Conservation (phyloP, 2,888 invertebrate genomes). For the Diloba caeruleocephala region DNA sequence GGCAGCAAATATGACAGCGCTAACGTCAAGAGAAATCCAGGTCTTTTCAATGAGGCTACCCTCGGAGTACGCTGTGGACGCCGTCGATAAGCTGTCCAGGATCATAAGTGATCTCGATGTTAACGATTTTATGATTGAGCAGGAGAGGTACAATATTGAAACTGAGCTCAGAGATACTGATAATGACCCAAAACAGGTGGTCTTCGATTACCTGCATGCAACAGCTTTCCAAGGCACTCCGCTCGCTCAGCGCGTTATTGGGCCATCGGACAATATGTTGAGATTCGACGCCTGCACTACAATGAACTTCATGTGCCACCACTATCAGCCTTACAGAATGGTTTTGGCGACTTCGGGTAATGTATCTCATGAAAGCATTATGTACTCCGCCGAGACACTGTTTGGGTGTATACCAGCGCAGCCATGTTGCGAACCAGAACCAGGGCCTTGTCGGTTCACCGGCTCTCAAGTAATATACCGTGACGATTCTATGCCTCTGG, state of each 20-base stretch:
- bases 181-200: conserved; percentile 67
- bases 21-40: conserved; percentile 73
- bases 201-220: conserved; percentile 83
- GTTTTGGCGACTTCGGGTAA: conserved; percentile 93
- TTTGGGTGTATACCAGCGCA: conserved; percentile 83
- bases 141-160: conserved; percentile 67
- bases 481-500: conserved; percentile 80
- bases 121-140: conserved; percentile 60
- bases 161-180: conserved; percentile 73
- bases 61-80: conserved; percentile 33
- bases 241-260: conserved; percentile 81
- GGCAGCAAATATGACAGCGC: conserved; percentile 62
- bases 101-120: conserved; percentile 64
- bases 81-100: conserved; percentile 59
- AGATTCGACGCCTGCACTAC: conserved; percentile 82
- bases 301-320: conserved; percentile 56
- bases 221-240: conserved; percentile 85
- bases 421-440: conserved; percentile 41
- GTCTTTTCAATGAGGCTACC: conserved; percentile 63
- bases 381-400: conserved; percentile 84
- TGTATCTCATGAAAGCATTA: conserved; percentile 90
- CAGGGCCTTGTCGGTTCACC: conserved; percentile 60
- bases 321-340: conserved; percentile 88
- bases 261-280: conserved; percentile 91
- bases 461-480: conserved; percentile 60